Evolutionary conservation across 2,888 invertebrate species (phyloP), one percentile per base, ranked within the genome.

Genomic region (Lingula anatina): DNA sequence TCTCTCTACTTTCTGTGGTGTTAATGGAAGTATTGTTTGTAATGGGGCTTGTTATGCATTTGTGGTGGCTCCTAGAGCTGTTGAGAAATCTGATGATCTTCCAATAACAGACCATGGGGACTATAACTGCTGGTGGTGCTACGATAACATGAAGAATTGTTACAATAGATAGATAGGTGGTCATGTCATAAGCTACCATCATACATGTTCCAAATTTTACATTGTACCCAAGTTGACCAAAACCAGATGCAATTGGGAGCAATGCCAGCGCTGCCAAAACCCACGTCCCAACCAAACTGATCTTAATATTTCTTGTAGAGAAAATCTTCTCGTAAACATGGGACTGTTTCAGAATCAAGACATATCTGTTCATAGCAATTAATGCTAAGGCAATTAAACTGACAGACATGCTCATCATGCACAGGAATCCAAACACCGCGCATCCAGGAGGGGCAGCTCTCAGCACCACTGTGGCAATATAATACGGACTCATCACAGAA

Each of bases 341-440:
- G 9, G 9, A 12, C 0, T 51, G 46, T 7, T 50, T 35, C 25
- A 40, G 39, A 28, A 56, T 54, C 44, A 49, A 54, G 9, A 54
- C 23, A 18, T 39, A 50, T 3, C 56, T 18, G 40, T 56, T 53
- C 20, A 49, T 26, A 3, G 51, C 49, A 5, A 56, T 46, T 15
- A 52, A 37, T 2, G 40, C 20, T 24, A 48, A 39, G 21, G 43
- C 48, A 21, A 48, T 37, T 31, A 54, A 37, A 20, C 51, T 52
- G 4, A 51, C 27, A 4, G 36, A 27, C 23, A 48, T 46, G 3
- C 42, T 38, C 9, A 44, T 36, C 23, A 48, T 46, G 3, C 42
- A 41, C 9, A 44, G 28, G 31, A 48, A 45, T 15, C 45, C 25
- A 24, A 54, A n/a, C 23, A 50, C 47, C 39, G 45, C 42, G 15